Conservation (phyloP, 2,113 vertebrate genomes). For the Neogobius melanostomus region DNA sequence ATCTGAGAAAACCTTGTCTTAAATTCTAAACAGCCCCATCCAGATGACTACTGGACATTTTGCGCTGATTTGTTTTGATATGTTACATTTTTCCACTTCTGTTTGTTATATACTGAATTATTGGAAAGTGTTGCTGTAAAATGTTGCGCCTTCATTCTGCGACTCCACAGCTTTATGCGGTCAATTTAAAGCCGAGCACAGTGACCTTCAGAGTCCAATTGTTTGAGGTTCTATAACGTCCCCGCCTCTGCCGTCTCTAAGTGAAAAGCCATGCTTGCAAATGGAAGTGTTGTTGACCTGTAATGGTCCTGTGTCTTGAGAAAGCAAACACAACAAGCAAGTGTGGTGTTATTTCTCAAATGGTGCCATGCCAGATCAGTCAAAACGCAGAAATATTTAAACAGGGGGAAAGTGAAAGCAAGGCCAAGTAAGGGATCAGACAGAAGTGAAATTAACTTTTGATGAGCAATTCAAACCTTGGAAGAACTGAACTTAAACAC, state of each 20-base stretch:
- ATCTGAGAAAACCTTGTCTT: no score
- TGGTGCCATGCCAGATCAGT: not conserved
- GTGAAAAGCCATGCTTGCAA: no score
- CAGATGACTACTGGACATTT: not conserved
- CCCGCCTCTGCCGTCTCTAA: no score
- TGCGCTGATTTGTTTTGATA: not conserved
- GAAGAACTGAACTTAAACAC: no score
- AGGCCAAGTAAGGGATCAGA: not conserved
- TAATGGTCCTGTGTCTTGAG: not conserved
- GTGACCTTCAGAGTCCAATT: not conserved
- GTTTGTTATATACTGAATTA: not conserved
- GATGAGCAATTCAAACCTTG: no score
- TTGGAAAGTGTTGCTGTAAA: not conserved
- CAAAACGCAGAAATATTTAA: not conserved
- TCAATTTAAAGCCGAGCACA: not conserved
- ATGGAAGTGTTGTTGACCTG: no score
- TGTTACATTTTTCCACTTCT: not conserved
- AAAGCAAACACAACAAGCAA: not conserved
- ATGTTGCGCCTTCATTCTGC: not conserved
- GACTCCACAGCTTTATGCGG: not conserved
- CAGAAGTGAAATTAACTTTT: not conserved
- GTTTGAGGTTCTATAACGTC: not conserved
- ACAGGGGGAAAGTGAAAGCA: not conserved
- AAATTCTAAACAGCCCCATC: no score
- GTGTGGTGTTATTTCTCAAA: not conserved